Evolutionary conservation across 1,140 invertebrate species (phyloP), one percentile per base, ranked within the genome.

Genomic region (Pantala flavescens): DNA sequence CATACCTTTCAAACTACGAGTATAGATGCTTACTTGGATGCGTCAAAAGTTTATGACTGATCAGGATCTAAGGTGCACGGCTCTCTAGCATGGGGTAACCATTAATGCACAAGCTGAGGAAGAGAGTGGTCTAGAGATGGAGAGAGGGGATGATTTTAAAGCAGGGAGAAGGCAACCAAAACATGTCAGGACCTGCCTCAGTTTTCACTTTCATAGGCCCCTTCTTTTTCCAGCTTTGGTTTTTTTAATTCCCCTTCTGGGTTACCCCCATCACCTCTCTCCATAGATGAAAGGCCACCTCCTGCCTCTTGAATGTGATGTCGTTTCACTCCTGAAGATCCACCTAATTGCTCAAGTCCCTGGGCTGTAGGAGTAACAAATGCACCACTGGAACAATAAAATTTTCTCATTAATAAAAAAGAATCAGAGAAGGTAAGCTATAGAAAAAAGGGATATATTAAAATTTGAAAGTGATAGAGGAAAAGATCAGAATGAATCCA

Each of bases 111-210:
- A 63, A 63, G 49, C 49, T 19, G 49, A 63, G n/a, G 49, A 63
- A 63, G 49, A 63, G 49, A 63, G 49, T 63, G 49, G 49, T 63
- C 49, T 63, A 63, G n/a, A 63, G 49, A 21, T 63, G 49, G 49
- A 63, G 14, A n/a, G n/a, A 21, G 49, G 49, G n/a, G 49, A 63
- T 63, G 49, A 63, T 21, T 21, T 63, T 63, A 19, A 63, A 63
- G 49, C 49, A 63, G 49, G 49, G 49, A 63, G 49, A 63, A 63
- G 49, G 49, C 49, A 63, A 63, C 49, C 49, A 63, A 63, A 63
- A 63, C n/a, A 63, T 21, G n/a, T 63, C 49, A 63, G 14, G n/a
- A 63, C 49, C 49, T 63, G 49, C 49, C 49, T 63, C 49, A 63
- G 49, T 63, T 63, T 63, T 63, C 49, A 63, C 49, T 63, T 16